Evolutionary conservation across 2,888 invertebrate species (phyloP), one percentile per base, ranked within the genome.

Genomic region (Hydroisotoma schaefferi): DNA sequence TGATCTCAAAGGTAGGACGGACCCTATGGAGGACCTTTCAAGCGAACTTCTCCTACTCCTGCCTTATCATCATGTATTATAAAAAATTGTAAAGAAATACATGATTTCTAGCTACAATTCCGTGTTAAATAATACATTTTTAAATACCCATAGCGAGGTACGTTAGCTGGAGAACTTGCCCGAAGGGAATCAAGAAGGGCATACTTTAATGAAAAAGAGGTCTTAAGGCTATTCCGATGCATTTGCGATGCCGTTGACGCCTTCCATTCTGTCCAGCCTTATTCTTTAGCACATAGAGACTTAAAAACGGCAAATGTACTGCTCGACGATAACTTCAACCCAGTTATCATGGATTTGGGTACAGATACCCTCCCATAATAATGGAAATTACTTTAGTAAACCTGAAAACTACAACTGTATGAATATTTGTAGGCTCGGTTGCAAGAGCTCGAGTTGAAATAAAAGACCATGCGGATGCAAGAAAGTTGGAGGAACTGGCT

Each of bases 291-390:
- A 38, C 90, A 90, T 75, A 82, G 92, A 73, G 92, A 93, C 77
- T 76, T 93, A 38, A 93, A 93, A 78, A 88, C 91, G 55, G 87
- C 86, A 18, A 93, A 93, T 78, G 83, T 93, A 67, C 84, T 92
- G 72, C 76, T 91, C 26, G 85, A 87, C 73, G 84, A 85, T 55
- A 76, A 77, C 38, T 81, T 82, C 74, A 82, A 81, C 53, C 87
- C 90, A 1, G 79, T 91, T 54, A 81, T 93, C 64, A 91, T 91
- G 82, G 93, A 93, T 77, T 81, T 93, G 72, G 88, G 88, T 78
- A 76, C 69, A 65, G 33, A 10, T 15, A 15, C 33, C 8, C 8
- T 33, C 15, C 15, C 15, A 33, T 33, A n/a, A n/a, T n/a, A n/a
- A n/a, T n/a, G n/a, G n/a, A n/a, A n/a, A n/a, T n/a, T n/a, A n/a